Percentiles rank a stretch among this genome's conserved stretches.
phyloP scores from a whole-genome alignment of 2,113 vertebrate genomes.

The Cebus imitator region DNA sequence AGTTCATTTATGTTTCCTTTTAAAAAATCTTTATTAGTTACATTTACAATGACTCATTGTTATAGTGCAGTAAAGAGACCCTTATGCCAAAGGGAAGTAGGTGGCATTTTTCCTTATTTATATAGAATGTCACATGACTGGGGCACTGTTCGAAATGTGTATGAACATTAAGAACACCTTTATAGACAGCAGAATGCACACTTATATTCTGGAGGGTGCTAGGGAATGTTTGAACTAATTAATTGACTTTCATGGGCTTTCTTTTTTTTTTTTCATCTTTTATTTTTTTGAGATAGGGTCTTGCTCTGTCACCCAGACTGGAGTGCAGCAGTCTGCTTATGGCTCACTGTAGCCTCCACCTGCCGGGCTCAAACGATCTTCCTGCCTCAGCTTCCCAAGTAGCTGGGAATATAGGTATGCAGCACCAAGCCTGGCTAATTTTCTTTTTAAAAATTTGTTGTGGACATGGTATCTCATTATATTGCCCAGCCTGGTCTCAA shows the following conservation, averaged over 20 bases:
- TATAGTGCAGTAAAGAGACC: background rate
- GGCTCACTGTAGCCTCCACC: too few relatives aligned
- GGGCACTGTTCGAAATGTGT: slow-evolving; percentile 10
- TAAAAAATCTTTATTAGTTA: slow-evolving; percentile 11
- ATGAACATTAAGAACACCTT: slow-evolving; percentile 6
- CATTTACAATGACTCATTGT: slow-evolving; percentile 49
- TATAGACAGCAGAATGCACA: background rate
- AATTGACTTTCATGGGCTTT: slow-evolving; percentile 7
- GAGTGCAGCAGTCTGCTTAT: too few relatives aligned
- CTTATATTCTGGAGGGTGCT: background rate
- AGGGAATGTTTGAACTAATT: slow-evolving; percentile 6
- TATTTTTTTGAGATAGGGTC: too few relatives aligned
- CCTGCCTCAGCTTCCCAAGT: too few relatives aligned
- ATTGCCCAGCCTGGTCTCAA: too few relatives aligned
- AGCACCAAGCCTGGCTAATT: too few relatives aligned
- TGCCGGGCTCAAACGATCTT: too few relatives aligned
- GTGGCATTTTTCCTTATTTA: slow-evolving; percentile 33
- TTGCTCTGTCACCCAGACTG: too few relatives aligned
- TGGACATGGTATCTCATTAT: too few relatives aligned
- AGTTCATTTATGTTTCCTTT: slow-evolving; percentile 56
- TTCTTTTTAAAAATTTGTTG: too few relatives aligned
- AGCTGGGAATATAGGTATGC: too few relatives aligned
- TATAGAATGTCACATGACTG: slow-evolving; percentile 2
- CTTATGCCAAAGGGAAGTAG: slow-evolving; percentile 51
- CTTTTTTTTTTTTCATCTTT: background rate